phyloP scores from a whole-genome alignment of 2,113 vertebrate genomes.

The Vulpes lagopus region DNA sequence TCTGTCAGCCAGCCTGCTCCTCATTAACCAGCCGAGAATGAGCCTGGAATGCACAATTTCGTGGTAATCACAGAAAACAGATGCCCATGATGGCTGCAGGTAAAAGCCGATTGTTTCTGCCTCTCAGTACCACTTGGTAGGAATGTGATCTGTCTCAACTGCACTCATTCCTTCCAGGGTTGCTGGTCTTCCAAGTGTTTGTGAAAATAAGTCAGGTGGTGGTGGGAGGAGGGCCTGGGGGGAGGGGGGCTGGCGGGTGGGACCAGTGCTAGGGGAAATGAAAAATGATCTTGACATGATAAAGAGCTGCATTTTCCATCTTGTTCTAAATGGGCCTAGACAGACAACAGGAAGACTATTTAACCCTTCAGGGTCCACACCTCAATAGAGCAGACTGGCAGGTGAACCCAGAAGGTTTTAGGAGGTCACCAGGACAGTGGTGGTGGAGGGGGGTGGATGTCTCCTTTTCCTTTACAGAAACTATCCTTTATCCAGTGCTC shows the following conservation, averaged over 20 bases:
- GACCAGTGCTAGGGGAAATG: background rate
- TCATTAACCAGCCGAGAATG: background rate
- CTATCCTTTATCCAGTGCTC: background rate
- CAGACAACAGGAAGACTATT: background rate
- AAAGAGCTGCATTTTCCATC: conserved; percentile 33
- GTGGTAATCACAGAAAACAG: background rate
- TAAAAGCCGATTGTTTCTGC: background rate
- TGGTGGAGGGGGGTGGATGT: background rate
- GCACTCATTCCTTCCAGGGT: background rate
- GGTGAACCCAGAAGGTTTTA: background rate
- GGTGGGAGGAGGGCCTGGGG: background rate
- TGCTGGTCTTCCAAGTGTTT: background rate
- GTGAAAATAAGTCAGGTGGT: conserved; percentile 33
- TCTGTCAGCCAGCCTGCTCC: background rate
- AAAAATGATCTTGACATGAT: background rate
- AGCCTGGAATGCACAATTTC: conserved; percentile 48
- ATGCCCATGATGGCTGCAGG: background rate
- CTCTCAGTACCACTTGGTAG: background rate
- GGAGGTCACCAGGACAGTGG: background rate
- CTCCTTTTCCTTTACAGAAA: background rate
- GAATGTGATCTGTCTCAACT: background rate
- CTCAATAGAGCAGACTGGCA: background rate
- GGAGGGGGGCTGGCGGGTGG: too few relatives aligned
- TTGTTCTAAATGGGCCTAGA: background rate
- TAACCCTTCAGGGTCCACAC: background rate